Evolutionary conservation across 2,113 vertebrate species (phyloP).

Genomic region (Chaetops frenatus): DNA sequence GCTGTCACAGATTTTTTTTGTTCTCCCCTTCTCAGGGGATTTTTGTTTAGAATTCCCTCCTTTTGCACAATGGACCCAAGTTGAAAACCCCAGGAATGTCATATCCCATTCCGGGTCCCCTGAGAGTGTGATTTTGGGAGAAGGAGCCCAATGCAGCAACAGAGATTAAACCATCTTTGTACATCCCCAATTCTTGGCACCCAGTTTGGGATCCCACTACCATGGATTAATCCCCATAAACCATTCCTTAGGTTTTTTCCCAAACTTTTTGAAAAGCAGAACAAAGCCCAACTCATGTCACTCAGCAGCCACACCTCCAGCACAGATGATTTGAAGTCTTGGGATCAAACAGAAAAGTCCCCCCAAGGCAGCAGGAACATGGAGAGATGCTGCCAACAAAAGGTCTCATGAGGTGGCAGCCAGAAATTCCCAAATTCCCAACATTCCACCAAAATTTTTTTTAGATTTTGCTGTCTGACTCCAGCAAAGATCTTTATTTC

Average conservation of each 20-base stretch:
- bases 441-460: neutral
- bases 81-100: neutral
- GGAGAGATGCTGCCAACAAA: neutral
- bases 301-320: neutral
- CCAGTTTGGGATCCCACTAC: neutral
- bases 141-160: fast-evolving
- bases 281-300: neutral
- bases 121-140: neutral
- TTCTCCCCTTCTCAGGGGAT: neutral
- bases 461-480: neutral
- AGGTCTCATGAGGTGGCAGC: neutral
- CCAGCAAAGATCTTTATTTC: slow-evolving; percentile 28
- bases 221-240: neutral
- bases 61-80: neutral
- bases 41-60: neutral
- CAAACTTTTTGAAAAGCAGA: neutral
- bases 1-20: neutral
- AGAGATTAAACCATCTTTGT: fast-evolving
- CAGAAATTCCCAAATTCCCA: neutral
- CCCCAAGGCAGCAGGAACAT: neutral
- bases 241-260: neutral
- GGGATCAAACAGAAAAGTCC: neutral
- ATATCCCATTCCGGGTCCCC: fast-evolving
- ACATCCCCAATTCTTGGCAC: fast-evolving
- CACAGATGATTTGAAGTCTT: neutral